Evolutionary conservation across 92 coral and sea anemone genomes (phyloP).

Genomic region (Nematostella vectensis): DNA sequence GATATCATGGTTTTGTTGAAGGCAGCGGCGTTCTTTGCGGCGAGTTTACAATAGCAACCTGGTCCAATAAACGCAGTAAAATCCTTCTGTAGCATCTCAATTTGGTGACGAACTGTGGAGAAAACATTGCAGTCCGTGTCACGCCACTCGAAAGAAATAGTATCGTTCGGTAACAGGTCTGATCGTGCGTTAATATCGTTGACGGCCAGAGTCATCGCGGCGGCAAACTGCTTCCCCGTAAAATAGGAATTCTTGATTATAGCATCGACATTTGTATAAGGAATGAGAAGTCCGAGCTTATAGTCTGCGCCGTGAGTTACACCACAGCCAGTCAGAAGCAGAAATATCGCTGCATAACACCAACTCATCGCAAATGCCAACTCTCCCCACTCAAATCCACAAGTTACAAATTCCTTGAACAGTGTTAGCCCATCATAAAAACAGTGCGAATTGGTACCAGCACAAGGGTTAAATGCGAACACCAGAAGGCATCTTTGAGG

Average conservation of each 20-base stretch:
- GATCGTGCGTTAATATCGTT: slow-evolving; percentile 27
- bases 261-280: slow-evolving; percentile 12
- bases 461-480: too few species aligned
- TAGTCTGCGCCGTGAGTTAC: slow-evolving; percentile 14
- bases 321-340: too few species aligned
- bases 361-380: too few species aligned
- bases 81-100: slow-evolving; percentile 34
- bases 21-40: slow-evolving; percentile 65
- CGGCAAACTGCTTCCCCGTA: slow-evolving; percentile 37
- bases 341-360: too few species aligned
- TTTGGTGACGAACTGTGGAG: slow-evolving; percentile 32
- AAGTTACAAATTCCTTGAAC: too few species aligned
- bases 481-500: too few species aligned
- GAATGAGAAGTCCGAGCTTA: slow-evolving; percentile 28
- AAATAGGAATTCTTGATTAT: slow-evolving; percentile 16
- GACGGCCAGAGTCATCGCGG: slow-evolving; percentile 47
- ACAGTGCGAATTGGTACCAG: too few species aligned
- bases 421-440: too few species aligned
- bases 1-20: slow-evolving; percentile 67
- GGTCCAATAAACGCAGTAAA: slow-evolving; percentile 67
- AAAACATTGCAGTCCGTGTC: slow-evolving; percentile 51
- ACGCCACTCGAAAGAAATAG: slow-evolving; percentile 38
- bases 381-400: too few species aligned
- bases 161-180: slow-evolving; percentile 26
- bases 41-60: slow-evolving; percentile 40